phyloP scores from a whole-genome alignment of 2,113 vertebrate species.

The Argyrosomus japonicus region DNA sequence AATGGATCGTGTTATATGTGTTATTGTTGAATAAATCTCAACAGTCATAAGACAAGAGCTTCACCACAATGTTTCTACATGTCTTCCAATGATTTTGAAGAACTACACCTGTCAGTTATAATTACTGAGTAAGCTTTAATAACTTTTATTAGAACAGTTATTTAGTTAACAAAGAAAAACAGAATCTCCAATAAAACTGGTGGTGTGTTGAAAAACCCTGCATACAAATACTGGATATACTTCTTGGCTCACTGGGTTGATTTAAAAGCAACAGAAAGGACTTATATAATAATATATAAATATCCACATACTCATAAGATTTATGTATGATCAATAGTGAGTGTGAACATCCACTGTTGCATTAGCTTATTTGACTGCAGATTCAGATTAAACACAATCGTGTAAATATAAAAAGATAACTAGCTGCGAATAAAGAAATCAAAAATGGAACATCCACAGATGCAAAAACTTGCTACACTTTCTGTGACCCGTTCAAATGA shows the following conservation, averaged over 20 bases:
- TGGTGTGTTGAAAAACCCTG: neutral
- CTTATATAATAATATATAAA: constrained; percentile 4
- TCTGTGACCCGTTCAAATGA: neutral
- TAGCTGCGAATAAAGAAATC: neutral
- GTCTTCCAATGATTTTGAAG: neutral
- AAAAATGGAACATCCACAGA: neutral
- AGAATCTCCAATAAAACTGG: neutral
- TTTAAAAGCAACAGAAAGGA: neutral
- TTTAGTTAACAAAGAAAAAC: constrained; percentile 8
- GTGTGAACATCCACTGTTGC: constrained; percentile 23
- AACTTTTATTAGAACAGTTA: neutral
- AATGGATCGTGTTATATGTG: neutral
- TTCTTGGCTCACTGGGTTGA: neutral
- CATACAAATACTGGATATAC: constrained; percentile 13
- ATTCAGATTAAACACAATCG: constrained; percentile 1
- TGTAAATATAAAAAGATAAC: neutral
- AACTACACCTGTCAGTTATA: neutral
- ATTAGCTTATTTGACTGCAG: constrained; percentile 24
- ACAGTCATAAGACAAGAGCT: neutral
- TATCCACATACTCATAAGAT: neutral
- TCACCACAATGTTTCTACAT: no score
- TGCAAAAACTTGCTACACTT: constrained; percentile 4
- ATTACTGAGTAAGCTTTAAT: constrained; percentile 12
- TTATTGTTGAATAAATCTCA: neutral
- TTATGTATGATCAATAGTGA: neutral